Evolutionary conservation across 2,888 invertebrate genomes (phyloP).

Genomic region (Rugalucina vietnamica): DNA sequence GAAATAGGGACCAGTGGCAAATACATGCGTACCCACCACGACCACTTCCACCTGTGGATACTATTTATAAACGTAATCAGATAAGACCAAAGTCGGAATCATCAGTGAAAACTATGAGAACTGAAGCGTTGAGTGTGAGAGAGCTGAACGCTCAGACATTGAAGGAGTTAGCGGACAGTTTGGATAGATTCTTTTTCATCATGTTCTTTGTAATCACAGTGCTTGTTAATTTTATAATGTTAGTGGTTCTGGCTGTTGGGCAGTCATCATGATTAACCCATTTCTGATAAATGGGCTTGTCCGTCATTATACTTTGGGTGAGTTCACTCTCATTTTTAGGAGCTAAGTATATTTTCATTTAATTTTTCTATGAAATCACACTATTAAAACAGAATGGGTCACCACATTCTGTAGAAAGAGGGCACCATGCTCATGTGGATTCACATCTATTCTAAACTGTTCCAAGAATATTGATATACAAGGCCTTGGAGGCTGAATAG

Average conservation of each 20-base stretch:
- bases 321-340: too few relatives aligned
- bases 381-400: too few relatives aligned
- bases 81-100: conserved; percentile 32
- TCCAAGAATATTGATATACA: too few relatives aligned
- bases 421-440: too few relatives aligned
- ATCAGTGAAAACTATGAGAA: conserved; percentile 17
- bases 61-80: conserved; percentile 14
- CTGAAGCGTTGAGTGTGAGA: background rate
- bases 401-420: too few relatives aligned
- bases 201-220: conserved; percentile 34
- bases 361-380: too few relatives aligned
- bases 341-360: too few relatives aligned
- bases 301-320: too few relatives aligned
- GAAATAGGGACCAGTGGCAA: background rate
- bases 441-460: too few relatives aligned
- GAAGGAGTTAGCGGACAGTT: conserved; percentile 38
- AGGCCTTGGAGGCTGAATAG: too few relatives aligned
- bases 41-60: conserved; percentile 36
- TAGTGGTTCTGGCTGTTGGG: conserved; percentile 25
- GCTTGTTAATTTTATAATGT: conserved; percentile 41
- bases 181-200: conserved; percentile 48
- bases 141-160: conserved; percentile 11
- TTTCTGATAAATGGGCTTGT: too few relatives aligned
- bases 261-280: too few relatives aligned
- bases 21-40: background rate